phyloP scores from a whole-genome alignment of 2,888 invertebrate genomes.

The Metopia argyrocephala region DNA sequence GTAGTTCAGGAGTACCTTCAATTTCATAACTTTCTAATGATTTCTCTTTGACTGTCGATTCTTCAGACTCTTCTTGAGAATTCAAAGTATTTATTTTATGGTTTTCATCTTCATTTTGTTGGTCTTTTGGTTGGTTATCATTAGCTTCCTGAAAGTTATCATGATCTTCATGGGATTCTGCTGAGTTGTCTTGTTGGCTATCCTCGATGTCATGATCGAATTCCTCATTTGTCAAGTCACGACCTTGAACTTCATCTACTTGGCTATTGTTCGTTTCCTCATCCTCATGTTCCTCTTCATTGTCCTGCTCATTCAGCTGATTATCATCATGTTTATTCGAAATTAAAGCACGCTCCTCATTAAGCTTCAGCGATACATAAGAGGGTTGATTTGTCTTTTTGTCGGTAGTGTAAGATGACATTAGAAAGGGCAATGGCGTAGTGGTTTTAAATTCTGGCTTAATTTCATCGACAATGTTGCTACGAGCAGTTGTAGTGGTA shows the following conservation, averaged over 20 bases:
- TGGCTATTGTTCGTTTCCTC: constrained; percentile 44
- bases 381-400: constrained; percentile 74
- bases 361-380: constrained; percentile 73
- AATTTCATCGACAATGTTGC: constrained; percentile 59
- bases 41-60: constrained; percentile 49
- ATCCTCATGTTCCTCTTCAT: constrained; percentile 55
- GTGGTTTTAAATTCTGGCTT: constrained; percentile 61
- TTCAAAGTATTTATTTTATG: constrained; percentile 21
- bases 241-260: constrained; percentile 53
- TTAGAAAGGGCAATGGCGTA: constrained; percentile 73
- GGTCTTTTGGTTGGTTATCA: constrained; percentile 33
- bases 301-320: constrained; percentile 39
- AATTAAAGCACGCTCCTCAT: constrained; percentile 72
- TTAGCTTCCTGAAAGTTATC: constrained; percentile 63
- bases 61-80: constrained; percentile 55
- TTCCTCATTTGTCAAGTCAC: constrained; percentile 60
- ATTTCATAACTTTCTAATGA: constrained; percentile 55
- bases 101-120: constrained; percentile 20
- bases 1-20: constrained; percentile 68
- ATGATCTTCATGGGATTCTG: constrained; percentile 61
- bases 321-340: constrained; percentile 61
- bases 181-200: constrained; percentile 55
- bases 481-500: constrained; percentile 74
- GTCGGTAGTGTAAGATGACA: constrained; percentile 72
- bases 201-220: constrained; percentile 48